Base-by-base conservation (phyloP, 2,113 vertebrate genomes). In the Grammomys surdaster region DNA sequence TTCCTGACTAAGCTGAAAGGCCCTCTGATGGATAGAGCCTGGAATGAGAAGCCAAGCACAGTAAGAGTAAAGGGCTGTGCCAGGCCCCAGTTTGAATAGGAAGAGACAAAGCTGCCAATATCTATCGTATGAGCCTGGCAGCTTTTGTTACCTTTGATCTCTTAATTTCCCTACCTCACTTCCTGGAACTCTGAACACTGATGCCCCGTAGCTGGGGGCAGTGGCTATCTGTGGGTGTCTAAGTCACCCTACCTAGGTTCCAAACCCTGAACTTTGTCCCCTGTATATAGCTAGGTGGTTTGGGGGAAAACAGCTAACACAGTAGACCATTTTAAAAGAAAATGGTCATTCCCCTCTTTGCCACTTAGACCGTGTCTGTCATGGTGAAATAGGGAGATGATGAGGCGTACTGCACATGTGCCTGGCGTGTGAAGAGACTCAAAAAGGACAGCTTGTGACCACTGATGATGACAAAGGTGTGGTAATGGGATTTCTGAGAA, bases 61-160 rank as follows among this genome's bases (percentile, higher is more conserved):
- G 88, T 43, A 51, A 40, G 56, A 69, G 31, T 33, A 48, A 63
- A 78, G 31, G 36, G 48, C 69, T 43, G 20, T 40, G 65, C n/a
- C 28, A 58, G 75, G 88, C 63, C 54, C 48, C 84, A 72, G 51
- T 10, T 46, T 0, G 3, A 26, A 17, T 4, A 31, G 78, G 58
- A 4, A 14, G 63, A n/a, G 48, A 0, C 31, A 10, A 17, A 67
- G 76, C 60, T 48, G 28, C 80, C 19, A 33, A 33, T 13, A 16
- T 36, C 12, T 13, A 16, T 36, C 12, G 19, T 4, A 5, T 0
- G 63, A 67, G 40, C 11, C 20, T 9, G 40, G 58, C 1, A 20
- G 77, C 65, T 86, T 73, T 22, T 36, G 40, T 9, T 31, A 31
- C 31, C n/a, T n/a, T 69, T 9, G 3, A 3, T 60, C 80, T 88